phyloP scores from a whole-genome alignment of 2,888 invertebrate genomes.

The Trachelus troglodyta region DNA sequence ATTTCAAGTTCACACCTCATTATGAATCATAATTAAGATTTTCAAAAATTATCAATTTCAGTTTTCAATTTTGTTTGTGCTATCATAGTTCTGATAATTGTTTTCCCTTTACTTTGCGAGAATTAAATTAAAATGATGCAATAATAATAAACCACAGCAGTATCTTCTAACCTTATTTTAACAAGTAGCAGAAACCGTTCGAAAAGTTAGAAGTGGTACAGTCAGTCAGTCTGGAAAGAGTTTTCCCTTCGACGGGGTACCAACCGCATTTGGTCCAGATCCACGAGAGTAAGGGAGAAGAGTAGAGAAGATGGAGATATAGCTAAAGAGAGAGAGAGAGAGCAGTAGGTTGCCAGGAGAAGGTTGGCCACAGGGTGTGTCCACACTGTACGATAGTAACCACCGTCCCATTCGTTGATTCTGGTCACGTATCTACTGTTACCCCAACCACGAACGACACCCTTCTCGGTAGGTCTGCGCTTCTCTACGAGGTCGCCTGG shows the following conservation, averaged over 20 bases:
- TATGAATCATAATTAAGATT: not conserved
- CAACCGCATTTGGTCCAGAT: not conserved
- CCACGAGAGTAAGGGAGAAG: too few relatives aligned
- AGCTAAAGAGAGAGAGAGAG: not conserved
- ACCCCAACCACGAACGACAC: constrained; percentile 13
- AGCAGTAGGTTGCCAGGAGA: not conserved
- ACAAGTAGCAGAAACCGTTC: not conserved
- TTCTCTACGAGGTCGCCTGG: not conserved
- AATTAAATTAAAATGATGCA: not conserved
- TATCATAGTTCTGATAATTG: not conserved
- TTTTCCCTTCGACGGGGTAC: not conserved
- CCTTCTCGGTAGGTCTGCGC: not conserved
- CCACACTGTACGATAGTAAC: not conserved
- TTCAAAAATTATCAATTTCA: not conserved
- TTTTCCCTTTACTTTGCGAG: not conserved
- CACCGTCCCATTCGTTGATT: constrained; percentile 10
- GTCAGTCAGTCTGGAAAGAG: not conserved
- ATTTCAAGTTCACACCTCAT: not conserved
- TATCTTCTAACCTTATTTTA: not conserved
- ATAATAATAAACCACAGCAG: not conserved
- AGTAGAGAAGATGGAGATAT: not conserved
- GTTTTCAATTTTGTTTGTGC: accelerated
- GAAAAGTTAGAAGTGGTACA: not conserved
- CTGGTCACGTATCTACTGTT: constrained; percentile 28
- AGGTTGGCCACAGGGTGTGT: not conserved